phyloP scores from a whole-genome alignment of 2,888 invertebrate species.

The Polietes domitor region DNA sequence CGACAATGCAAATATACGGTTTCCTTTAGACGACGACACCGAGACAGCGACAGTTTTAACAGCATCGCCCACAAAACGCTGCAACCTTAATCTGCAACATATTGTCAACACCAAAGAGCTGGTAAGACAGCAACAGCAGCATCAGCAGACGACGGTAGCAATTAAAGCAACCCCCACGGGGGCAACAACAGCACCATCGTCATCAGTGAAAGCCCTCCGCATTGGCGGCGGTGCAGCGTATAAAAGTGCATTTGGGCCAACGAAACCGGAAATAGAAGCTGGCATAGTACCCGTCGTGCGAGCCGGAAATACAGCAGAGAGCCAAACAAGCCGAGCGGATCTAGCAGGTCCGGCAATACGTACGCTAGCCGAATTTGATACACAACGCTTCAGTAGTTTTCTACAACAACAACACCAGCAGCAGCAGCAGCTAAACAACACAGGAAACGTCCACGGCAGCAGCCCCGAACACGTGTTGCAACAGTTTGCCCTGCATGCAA shows the following conservation, averaged over 20 bases:
- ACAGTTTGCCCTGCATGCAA: neutral
- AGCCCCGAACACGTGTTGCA: conserved; percentile 48
- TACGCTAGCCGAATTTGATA: conserved; percentile 76
- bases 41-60: neutral
- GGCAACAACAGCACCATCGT: too few species aligned
- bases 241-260: conserved; percentile 69
- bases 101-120: conserved; percentile 66
- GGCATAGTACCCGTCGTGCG: conserved; percentile 40
- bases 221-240: conserved; percentile 10
- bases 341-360: conserved; percentile 33
- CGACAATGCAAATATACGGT: conserved; percentile 54
- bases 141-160: neutral
- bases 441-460: too few species aligned
- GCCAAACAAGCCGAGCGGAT: conserved; percentile 17
- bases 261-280: conserved; percentile 58
- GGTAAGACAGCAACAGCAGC: conserved; percentile 32
- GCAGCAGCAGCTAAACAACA: conserved; percentile 29
- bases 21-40: conserved; percentile 3
- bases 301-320: conserved; percentile 28
- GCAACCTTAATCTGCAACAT: conserved; percentile 64
- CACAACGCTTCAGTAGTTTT: conserved; percentile 74
- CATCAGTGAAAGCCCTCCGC: neutral
- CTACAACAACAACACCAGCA: conserved; percentile 54
- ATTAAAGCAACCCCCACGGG: neutral
- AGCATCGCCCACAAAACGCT: conserved; percentile 51